Evolutionary conservation across 2,797 vertebrate species (phyloP).

Genomic region (Melanogrammus aeglefinus): DNA sequence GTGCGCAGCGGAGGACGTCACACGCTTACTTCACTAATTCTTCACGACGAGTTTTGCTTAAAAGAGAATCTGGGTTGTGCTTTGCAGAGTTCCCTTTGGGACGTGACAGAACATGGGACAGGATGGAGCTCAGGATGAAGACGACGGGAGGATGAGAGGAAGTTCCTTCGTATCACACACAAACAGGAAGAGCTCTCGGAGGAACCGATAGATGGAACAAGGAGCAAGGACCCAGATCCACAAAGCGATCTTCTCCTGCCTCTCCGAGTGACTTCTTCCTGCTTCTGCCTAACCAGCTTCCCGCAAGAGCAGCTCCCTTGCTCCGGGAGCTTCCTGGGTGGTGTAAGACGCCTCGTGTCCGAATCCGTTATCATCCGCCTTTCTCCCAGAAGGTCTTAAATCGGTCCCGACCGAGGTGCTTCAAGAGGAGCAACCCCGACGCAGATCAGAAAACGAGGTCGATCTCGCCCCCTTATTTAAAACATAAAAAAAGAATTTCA

Average conservation of each 20-base stretch:
- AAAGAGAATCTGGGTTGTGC: no score
- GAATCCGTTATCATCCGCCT: background rate
- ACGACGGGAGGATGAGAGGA: background rate
- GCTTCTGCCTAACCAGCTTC: background rate
- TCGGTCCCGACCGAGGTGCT: background rate
- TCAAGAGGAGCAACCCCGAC: background rate
- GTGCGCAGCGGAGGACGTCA: no score
- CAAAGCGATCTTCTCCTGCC: background rate
- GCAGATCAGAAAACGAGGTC: background rate
- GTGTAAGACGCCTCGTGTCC: background rate
- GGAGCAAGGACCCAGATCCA: background rate
- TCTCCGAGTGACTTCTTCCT: background rate
- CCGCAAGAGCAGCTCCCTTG: background rate
- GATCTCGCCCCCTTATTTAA: background rate
- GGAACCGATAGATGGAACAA: background rate
- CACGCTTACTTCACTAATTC: no score
- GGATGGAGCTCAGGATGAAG: no score
- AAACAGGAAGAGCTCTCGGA: background rate
- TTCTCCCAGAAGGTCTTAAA: background rate
- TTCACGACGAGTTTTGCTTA: no score
- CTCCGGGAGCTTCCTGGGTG: background rate
- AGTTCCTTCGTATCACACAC: background rate
- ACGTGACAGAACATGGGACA: no score
- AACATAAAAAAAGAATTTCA: background rate
- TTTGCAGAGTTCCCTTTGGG: no score